Evolutionary conservation across 2,113 vertebrate genomes (phyloP), one percentile per base, ranked within the genome.

Genomic region (Propithecus coquereli): DNA sequence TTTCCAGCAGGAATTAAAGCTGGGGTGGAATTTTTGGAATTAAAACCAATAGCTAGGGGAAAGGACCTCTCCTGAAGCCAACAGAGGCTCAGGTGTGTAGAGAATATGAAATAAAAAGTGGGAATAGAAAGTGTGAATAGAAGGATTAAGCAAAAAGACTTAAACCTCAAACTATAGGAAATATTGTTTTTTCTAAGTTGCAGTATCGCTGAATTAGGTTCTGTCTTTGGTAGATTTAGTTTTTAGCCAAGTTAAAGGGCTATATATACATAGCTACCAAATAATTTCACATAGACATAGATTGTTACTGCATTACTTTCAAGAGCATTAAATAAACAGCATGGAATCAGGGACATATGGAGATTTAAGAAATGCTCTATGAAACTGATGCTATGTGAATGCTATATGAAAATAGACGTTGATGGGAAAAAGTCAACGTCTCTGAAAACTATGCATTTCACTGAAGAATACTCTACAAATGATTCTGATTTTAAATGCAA

Each of bases 131-230:
- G 1, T 30, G 22, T 79, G 10, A 54, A 43, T 23, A 66, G 50
- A 94, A 92, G n/a, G 94, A 94, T 83, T 80, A 79, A 63, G 47
- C 77, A 79, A 81, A 88, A 88, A 43, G 6, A 59, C 43, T 86
- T 70, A 81, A 52, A 47, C 84, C 11, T 92, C 59, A 79, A 87
- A 83, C 22, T 77, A 18, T 47, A 76, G 77, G 18, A 91, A 94
- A 59, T 70, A 71, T 17, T 82, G 45, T 17, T 95, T 84, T 87
- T 88, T 71, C 6, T 70, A 77, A 89, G 43, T 93, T 90, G 57
- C n/a, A 40, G 6, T n/a, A 12, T 65, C 7, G 65, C 45, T 54
- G 63, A 71, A 43, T 87, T 66, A 68, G 1, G 88, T 76, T 45
- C 30, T 92, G 4, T 77, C 57, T 95, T 95, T 32, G 50, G 45